phyloP scores from a whole-genome alignment of 2,113 vertebrate species.

The Aphyosemion australe region DNA sequence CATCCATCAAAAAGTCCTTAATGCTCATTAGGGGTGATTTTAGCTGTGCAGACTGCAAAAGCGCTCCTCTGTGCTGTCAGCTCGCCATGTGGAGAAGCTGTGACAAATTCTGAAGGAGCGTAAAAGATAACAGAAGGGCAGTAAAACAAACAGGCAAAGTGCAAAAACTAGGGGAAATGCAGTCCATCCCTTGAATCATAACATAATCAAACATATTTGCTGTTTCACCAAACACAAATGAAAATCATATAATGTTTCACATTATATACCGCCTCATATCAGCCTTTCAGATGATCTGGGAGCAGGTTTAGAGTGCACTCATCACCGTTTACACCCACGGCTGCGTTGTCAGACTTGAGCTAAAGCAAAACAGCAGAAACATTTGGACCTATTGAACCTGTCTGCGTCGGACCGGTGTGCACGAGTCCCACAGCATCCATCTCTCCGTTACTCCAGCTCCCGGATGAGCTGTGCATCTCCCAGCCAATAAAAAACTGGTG shows the following conservation, averaged over 20 bases:
- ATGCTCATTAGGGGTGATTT: neutral
- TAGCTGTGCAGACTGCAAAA: too few relatives aligned
- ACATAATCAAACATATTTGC: neutral
- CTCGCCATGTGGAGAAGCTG: neutral
- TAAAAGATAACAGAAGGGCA: neutral
- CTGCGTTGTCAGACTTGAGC: slow-evolving; percentile 1
- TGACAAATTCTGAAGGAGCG: neutral
- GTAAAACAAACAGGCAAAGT: neutral
- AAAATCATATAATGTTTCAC: neutral
- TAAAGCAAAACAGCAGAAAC: slow-evolving; percentile 21
- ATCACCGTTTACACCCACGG: slow-evolving; percentile 1
- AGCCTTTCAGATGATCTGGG: neutral
- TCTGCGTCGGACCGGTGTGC: slow-evolving; percentile 21
- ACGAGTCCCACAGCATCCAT: slow-evolving; percentile 52
- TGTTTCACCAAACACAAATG: neutral
- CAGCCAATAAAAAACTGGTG: slow-evolving; percentile 64
- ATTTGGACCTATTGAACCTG: slow-evolving; percentile 19
- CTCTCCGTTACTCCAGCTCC: slow-evolving; percentile 42
- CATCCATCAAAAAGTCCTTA: neutral
- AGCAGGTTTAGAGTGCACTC: slow-evolving; percentile 6
- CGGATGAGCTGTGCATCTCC: slow-evolving; percentile 54
- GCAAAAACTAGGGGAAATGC: too few relatives aligned
- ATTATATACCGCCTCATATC: too few relatives aligned
- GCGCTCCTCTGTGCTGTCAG: neutral
- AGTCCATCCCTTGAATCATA: too few relatives aligned